Conservation (phyloP, 2,888 invertebrate genomes). For the Drosophila tanythrix region DNA sequence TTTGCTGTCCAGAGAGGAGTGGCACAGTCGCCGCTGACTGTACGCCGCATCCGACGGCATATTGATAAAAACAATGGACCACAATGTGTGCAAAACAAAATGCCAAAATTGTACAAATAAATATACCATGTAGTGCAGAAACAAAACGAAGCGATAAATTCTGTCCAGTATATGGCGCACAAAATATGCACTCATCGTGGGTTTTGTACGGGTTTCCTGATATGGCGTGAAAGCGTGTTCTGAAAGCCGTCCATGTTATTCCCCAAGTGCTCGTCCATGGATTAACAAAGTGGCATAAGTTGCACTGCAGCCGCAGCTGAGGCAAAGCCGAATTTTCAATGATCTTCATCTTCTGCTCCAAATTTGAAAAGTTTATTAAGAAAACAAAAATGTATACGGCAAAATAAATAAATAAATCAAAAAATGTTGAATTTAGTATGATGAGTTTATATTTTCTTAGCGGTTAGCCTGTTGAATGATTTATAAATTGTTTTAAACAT, state of each 20-base stretch:
- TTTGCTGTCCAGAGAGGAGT: constrained; percentile 35
- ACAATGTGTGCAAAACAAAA: constrained; percentile 60
- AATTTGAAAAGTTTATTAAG: not conserved
- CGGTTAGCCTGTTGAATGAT: too few relatives aligned
- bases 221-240: constrained; percentile 55
- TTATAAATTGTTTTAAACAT: not conserved
- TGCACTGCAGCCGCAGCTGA: constrained; percentile 3
- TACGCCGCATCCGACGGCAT: constrained; percentile 46
- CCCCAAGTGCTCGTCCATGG: constrained; percentile 54
- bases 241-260: constrained; percentile 43
- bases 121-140: constrained; percentile 45
- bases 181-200: constrained; percentile 60
- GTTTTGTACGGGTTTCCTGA: constrained; percentile 42
- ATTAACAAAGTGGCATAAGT: constrained; percentile 55
- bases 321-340: constrained; percentile 15
- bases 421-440: not conserved
- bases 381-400: not conserved
- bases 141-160: constrained; percentile 57
- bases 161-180: constrained; percentile 48
- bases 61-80: constrained; percentile 68
- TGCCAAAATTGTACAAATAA: constrained; percentile 59
- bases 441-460: not conserved
- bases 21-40: constrained; percentile 8
- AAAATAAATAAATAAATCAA: not conserved
- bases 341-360: not conserved